Base-by-base conservation (phyloP, 2,797 vertebrate genomes). In the Tiaroga cobitis region DNA sequence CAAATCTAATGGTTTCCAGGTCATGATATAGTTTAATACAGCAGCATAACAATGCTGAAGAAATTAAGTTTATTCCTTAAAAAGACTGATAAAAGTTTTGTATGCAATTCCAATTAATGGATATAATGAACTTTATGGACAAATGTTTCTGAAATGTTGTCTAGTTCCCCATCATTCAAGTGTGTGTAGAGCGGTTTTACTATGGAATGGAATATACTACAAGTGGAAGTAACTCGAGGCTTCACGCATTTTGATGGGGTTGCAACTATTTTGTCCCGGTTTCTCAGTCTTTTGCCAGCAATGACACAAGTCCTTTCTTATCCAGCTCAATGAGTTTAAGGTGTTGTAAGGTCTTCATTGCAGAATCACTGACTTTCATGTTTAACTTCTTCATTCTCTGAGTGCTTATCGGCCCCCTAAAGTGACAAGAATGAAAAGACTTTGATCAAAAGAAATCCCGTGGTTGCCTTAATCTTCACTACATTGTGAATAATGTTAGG, bases 301-400 rank as follows among this genome's bases (percentile, higher is more conserved):
- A 80, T 11, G 83, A 83, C 29, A 91, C 81, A 3, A 74, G 76
- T 68, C 90, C 91, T 70, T 92, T 92, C 86, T 88, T 91, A 75
- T 92, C 91, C 49, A 92, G 24, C 43, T 91, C 43, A n/a, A 91
- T n/a, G 29, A 91, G 80, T 43, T 89, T 88, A 7, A 94, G 92
- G 16, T 93, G 90, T 87, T 93, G 89, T 63, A 94, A 89, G 2
- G 89, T 90, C 86, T 90, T 92, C 51, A 93, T 77, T 79, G 91
- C 92, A 63, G 90, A 83, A 1, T 94, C 91, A 3, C 89, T 93
- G 56, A 85, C 86, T 16, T 91, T 92, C 89, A 92, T 91, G 83
- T 94, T 93, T 81, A 93, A 10, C 70, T 92, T 92, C 87, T 89
- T 93, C 92, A 95, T 93, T 90, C 90, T 92, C 83, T 91, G 91